These are phyloP conservation scores for Macrochelys suwanniensis DNA, from an alignment of 2,797 vertebrate genomes.

Conservation along the genomic window DNA sequence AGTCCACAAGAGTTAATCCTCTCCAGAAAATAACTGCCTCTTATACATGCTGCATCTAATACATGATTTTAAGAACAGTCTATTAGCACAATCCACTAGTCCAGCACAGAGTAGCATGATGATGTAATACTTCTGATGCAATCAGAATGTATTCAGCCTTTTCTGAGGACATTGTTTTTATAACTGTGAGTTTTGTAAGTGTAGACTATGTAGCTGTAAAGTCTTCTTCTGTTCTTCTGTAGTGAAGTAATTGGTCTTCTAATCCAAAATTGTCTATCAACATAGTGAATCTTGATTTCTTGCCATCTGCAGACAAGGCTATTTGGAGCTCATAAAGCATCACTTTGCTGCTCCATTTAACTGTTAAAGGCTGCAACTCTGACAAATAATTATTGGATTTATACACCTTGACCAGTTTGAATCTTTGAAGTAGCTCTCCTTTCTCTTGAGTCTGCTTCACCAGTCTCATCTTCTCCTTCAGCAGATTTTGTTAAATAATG, in stretches of 20 bases:
- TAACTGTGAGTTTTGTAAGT: not conserved
- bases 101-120: constrained; percentile 36
- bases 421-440: constrained; percentile 86
- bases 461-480: constrained; percentile 75
- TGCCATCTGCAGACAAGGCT: constrained; percentile 73
- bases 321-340: constrained; percentile 84
- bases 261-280: constrained; percentile 86
- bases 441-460: constrained; percentile 85
- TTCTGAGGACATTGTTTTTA: constrained; percentile 9
- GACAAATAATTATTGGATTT: constrained; percentile 87
- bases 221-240: constrained; percentile 85
- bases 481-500: constrained; percentile 39
- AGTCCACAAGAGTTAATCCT: constrained; percentile 40
- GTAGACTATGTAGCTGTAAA: constrained; percentile 73
- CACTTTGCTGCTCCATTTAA: constrained; percentile 88
- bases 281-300: constrained; percentile 82
- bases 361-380: constrained; percentile 84
- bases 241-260: constrained; percentile 86
- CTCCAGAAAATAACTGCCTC: constrained; percentile 5
- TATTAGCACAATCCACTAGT: constrained; percentile 38
- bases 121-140: constrained; percentile 28
- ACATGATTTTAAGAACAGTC: constrained; percentile 35
- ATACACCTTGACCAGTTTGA: constrained; percentile 86
- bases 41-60: constrained; percentile 28
- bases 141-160: constrained; percentile 46